Evolutionary conservation across 2,113 vertebrate genomes (phyloP), one percentile per base, ranked within the genome.

Genomic region (Phycodurus eques): DNA sequence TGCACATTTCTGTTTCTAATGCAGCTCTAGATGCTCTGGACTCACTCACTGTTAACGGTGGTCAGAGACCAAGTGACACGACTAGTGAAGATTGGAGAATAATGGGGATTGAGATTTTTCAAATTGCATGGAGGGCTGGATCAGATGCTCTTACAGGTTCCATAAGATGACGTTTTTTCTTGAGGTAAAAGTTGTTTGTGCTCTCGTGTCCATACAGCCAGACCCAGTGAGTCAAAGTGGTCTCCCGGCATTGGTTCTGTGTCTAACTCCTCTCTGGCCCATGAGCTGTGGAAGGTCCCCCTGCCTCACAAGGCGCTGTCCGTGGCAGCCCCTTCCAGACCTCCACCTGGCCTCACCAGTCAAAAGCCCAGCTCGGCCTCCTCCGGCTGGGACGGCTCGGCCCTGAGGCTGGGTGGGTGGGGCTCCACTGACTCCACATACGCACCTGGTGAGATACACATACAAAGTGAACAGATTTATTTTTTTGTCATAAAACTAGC

Each of bases 201-300:
- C 66, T 1, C 17, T 0, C 59, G 11, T 15, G 66, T 31, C 78
- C 35, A 68, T 83, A 80, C 92, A 99, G 97, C 95, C 94, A 98
- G 97, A 98, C 95, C 95, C 92, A 95, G 95, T 93, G 98, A 99
- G 92, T 97, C 96, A 92, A 99, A 98, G 93, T 99, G 97, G 97
- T 95, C 96, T 92, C 96, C 97, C 88, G 94, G 95, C 68, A 72
- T 84, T 89, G 94, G 95, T 93, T 93, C 96, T 89, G 93, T 95
- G 89, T 95, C 94, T 89, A 98, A 96, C 95, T 96, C 97, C 89
- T 99, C 98, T 92, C 93, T 99, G 91, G 97, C 98, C 91, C 98
- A 99, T 74, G 98, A 99, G 94, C 95, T 99, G 92, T 99, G 98
- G 98, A 99, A 99, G 93, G 97, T 99, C 88, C 98, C 98, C 91